These are phyloP conservation scores for Drosophila glabriapex DNA, from an alignment of 2,888 invertebrate species.

Conservation along the genomic window DNA sequence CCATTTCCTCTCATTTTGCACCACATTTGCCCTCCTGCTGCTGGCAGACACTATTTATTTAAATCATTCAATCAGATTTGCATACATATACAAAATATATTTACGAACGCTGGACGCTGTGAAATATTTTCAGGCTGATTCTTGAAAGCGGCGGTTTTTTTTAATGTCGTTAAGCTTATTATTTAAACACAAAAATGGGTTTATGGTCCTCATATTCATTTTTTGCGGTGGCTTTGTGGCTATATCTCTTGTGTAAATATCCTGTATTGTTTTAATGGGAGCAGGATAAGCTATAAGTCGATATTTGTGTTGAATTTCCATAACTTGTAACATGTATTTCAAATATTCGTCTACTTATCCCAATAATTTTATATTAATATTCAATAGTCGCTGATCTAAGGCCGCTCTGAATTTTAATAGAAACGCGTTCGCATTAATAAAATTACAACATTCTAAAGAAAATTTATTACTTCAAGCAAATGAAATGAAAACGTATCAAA, in stretches of 20 bases:
- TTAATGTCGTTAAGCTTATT: constrained; percentile 42
- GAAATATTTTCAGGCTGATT: constrained; percentile 18
- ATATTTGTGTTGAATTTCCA: background rate
- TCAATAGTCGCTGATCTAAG: background rate
- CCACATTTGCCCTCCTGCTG: constrained; percentile 3
- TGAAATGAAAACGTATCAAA: background rate
- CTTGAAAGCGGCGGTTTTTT: constrained; percentile 29
- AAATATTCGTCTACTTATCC: background rate
- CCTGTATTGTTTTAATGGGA: background rate
- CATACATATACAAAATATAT: constrained; percentile 19
- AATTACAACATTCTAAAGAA: background rate
- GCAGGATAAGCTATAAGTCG: background rate
- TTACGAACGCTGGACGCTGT: background rate
- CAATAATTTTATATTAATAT: background rate
- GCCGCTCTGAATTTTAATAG: background rate
- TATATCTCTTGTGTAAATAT: background rate
- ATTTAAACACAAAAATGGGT: background rate
- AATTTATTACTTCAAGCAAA: background rate
- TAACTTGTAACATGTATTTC: background rate
- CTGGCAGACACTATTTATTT: constrained; percentile 54
- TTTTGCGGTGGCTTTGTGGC: background rate
- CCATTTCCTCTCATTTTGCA: background rate
- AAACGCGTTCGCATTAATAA: background rate
- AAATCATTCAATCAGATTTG: constrained; percentile 54
- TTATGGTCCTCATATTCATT: constrained; percentile 4